Evolutionary conservation across 1,140 invertebrate genomes (phyloP).

Genomic region (Bradysia coprophila): DNA sequence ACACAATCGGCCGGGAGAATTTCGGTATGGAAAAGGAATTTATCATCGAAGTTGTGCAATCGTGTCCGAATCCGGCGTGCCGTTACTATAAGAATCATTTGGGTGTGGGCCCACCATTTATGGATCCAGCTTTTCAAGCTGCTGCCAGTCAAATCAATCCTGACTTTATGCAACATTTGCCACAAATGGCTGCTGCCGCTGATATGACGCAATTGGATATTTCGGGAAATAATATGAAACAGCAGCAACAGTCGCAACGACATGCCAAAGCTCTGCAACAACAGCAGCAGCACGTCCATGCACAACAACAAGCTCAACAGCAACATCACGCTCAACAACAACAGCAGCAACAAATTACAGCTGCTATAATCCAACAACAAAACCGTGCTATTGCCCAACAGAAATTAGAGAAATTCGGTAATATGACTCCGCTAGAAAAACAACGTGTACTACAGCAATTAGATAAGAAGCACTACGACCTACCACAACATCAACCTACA

Average conservation of each 20-base stretch:
- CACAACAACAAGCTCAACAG: slow-evolving; percentile 7
- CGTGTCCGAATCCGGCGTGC: slow-evolving; percentile 68
- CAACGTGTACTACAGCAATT: slow-evolving; percentile 29
- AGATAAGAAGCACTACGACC: slow-evolving; percentile 23
- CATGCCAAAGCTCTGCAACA: slow-evolving; percentile 1
- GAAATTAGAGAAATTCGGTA: slow-evolving; percentile 32
- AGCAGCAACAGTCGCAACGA: background rate
- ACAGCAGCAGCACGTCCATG: slow-evolving; percentile 6
- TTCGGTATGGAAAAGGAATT: slow-evolving; percentile 83
- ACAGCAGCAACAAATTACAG: slow-evolving; percentile 24
- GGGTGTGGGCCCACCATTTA: slow-evolving; percentile 33
- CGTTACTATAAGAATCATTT: slow-evolving; percentile 70
- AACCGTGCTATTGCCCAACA: slow-evolving; percentile 33
- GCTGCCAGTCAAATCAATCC: slow-evolving; percentile 22
- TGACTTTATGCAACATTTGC: slow-evolving; percentile 26
- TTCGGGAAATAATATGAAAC: too few relatives aligned
- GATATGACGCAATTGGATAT: background rate
- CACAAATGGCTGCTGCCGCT: slow-evolving; percentile 5
- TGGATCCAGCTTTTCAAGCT: slow-evolving; percentile 20
- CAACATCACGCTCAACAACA: slow-evolving; percentile 15
- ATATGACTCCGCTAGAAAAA: slow-evolving; percentile 29
- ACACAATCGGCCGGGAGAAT: slow-evolving; percentile 66
- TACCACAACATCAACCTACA: background rate
- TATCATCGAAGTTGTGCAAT: slow-evolving; percentile 69
- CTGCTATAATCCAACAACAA: slow-evolving; percentile 33